These are phyloP conservation scores for Mallotus villosus DNA, from an alignment of 2,797 vertebrate species.

Conservation along the genomic window DNA sequence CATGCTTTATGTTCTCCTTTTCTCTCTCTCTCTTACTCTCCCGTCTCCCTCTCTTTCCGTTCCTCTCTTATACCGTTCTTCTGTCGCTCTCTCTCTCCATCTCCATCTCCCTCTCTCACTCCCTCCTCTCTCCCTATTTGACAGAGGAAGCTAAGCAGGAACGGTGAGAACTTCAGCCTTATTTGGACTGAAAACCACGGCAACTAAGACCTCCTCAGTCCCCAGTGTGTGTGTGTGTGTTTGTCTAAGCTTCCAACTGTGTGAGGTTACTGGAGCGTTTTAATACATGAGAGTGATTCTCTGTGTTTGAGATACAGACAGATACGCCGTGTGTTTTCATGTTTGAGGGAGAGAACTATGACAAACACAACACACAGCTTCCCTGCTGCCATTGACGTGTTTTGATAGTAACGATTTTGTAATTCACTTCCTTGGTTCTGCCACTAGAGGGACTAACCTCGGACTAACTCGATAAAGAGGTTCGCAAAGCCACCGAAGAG, in stretches of 20 bases:
- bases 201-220: neutral
- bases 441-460: no score
- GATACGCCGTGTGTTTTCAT: neutral
- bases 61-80: neutral
- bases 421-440: no score
- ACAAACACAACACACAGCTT: neutral
- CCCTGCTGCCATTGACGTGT: no score
- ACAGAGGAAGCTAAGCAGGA: neutral
- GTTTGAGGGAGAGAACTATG: conserved; percentile 2
- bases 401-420: no score
- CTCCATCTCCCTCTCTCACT: neutral
- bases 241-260: neutral
- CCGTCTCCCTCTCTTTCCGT: neutral
- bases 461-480: neutral
- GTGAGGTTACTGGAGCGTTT: no score
- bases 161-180: conserved; percentile 4
- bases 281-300: neutral
- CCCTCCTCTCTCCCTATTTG: neutral
- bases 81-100: neutral
- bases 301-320: neutral
- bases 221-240: neutral
- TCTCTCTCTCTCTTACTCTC: neutral
- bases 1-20: neutral
- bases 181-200: neutral
- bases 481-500: neutral